Conservation (phyloP, 1,140 invertebrate genomes). For the Riptortus pedestris region DNA sequence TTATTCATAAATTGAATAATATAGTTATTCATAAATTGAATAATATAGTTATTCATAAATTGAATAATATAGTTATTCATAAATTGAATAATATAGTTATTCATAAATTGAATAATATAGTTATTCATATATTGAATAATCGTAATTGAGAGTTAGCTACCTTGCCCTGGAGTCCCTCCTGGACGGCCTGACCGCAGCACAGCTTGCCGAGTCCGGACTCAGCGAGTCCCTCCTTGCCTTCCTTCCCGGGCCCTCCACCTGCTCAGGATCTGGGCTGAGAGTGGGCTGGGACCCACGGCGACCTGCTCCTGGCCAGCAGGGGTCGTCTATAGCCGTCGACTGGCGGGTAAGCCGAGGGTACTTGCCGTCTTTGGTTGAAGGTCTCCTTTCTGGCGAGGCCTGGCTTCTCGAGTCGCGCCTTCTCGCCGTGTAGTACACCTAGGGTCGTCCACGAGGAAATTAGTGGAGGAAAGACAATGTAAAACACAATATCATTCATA, state of each 20-base stretch:
- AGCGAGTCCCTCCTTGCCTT: constrained; percentile 70
- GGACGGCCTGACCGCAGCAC: constrained; percentile 35
- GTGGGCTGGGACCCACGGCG: constrained; percentile 67
- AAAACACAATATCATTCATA: too few species aligned
- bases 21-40: too few species aligned
- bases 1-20: too few species aligned
- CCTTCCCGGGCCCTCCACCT: constrained; percentile 45
- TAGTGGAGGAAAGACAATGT: too few species aligned
- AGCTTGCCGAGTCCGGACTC: constrained; percentile 69
- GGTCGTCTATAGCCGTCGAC: constrained; percentile 79
- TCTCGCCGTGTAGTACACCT: constrained; percentile 35
- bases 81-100: too few species aligned
- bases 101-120: too few species aligned
- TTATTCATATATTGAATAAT: too few species aligned
- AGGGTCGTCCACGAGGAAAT: too few species aligned
- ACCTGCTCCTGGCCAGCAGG: constrained; percentile 35
- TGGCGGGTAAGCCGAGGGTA: constrained; percentile 66
- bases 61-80: too few species aligned
- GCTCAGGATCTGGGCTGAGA: constrained; percentile 59
- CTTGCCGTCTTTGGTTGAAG: constrained; percentile 38
- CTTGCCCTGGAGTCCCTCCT: constrained; percentile 62
- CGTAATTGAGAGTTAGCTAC: too few species aligned
- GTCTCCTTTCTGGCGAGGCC: constrained; percentile 40
- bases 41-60: too few species aligned
- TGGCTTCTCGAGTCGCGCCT: constrained; percentile 55